phyloP scores from a whole-genome alignment of 2,888 invertebrate genomes.

The Plebejus melissa region DNA sequence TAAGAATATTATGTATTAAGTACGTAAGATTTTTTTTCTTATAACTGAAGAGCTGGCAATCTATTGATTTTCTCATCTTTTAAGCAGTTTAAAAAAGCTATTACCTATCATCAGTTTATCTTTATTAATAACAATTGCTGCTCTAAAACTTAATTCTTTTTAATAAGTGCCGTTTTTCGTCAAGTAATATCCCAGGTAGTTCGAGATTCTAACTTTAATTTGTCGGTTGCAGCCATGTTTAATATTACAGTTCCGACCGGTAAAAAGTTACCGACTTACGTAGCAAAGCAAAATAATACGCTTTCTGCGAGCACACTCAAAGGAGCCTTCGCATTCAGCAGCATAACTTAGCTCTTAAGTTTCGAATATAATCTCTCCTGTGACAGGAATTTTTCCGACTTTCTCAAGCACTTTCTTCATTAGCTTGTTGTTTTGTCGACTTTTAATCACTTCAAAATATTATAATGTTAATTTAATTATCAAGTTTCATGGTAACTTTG shows the following conservation, averaged over 20 bases:
- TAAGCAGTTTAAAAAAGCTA: too few relatives aligned
- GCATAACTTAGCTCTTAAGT: conserved; percentile 23
- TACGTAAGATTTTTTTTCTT: too few relatives aligned
- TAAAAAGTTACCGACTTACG: conserved; percentile 19
- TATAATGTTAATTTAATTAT: too few relatives aligned
- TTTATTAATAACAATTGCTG: too few relatives aligned
- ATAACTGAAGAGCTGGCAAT: too few relatives aligned
- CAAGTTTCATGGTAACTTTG: neutral
- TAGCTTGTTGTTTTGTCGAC: conserved; percentile 10
- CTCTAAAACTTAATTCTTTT: neutral
- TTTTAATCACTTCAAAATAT: neutral
- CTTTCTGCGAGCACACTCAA: conserved; percentile 19
- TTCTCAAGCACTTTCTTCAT: conserved; percentile 6
- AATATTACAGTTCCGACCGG: conserved; percentile 12
- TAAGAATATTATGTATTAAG: too few relatives aligned
- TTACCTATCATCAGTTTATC: too few relatives aligned
- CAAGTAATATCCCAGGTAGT: neutral
- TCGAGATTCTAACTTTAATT: neutral
- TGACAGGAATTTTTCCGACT: conserved; percentile 20
- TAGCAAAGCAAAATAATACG: conserved; percentile 23
- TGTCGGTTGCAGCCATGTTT: neutral
- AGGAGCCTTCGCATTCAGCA: conserved; percentile 14
- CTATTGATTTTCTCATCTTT: too few relatives aligned
- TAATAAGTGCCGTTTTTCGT: neutral
- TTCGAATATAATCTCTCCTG: conserved; percentile 19